Conservation (phyloP, 2,888 invertebrate genomes). For the Rhamphomyia laevipes region DNA sequence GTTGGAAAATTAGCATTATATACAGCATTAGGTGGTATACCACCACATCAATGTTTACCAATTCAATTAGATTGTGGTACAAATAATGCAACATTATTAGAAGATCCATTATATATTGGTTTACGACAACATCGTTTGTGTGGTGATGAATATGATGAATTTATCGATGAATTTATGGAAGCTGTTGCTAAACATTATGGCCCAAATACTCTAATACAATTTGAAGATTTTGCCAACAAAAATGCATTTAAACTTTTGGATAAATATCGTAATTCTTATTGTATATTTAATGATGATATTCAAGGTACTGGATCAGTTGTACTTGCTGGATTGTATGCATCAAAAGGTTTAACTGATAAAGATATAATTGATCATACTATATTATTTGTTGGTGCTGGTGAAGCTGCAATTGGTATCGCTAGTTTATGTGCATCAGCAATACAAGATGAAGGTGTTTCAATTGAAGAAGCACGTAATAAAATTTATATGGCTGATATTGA, state of each 20-base stretch:
- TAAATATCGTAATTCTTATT: constrained; percentile 81
- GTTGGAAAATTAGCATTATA: constrained; percentile 94
- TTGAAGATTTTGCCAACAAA: constrained; percentile 95
- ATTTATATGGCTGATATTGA: constrained; percentile 95
- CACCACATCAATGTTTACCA: constrained; percentile 88
- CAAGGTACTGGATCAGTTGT: constrained; percentile 96
- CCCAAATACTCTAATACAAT: constrained; percentile 75
- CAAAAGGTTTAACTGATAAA: constrained; percentile 41
- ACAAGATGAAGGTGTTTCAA: constrained; percentile 52
- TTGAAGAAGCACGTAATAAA: constrained; percentile 61
- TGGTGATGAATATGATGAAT: constrained; percentile 80
- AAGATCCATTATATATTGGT: constrained; percentile 93
- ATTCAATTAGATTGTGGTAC: constrained; percentile 92
- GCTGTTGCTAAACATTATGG: constrained; percentile 80
- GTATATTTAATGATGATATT: constrained; percentile 98
- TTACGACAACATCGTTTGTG: constrained; percentile 71
- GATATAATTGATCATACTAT: constrained; percentile 77
- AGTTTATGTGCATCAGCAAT: constrained; percentile 81
- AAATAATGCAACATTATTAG: constrained; percentile 74
- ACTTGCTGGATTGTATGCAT: constrained; percentile 68
- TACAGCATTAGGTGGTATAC: constrained; percentile 93
- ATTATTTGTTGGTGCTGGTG: constrained; percentile 83
- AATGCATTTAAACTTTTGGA: constrained; percentile 93
- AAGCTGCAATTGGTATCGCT: constrained; percentile 90
- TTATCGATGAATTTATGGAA: constrained; percentile 95